A percentile compares a stretch with the other conserved stretches of the same genome.
Conservation (phyloP, 2,888 invertebrate species). For the Protonemura montana region DNA sequence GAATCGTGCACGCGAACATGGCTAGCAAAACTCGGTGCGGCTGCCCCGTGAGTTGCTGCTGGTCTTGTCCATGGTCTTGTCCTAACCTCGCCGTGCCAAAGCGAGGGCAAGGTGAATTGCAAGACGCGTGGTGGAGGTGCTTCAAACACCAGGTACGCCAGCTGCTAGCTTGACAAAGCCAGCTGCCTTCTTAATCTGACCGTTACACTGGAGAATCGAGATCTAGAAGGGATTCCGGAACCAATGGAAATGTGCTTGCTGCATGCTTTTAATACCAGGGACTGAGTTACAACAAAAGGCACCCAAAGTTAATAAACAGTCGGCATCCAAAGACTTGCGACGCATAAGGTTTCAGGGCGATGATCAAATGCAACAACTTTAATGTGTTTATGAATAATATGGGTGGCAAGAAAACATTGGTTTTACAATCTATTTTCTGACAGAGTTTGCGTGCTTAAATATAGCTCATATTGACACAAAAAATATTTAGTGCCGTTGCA, state of each 20-base stretch:
- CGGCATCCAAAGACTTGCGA: not conserved
- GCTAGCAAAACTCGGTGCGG: not conserved
- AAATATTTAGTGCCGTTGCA: not conserved
- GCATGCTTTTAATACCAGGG: not conserved
- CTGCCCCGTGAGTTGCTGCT: not conserved
- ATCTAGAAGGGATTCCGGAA: not conserved
- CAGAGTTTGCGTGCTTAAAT: not conserved
- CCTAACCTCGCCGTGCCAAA: not conserved
- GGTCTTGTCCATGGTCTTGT: not conserved
- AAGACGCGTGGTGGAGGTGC: not conserved
- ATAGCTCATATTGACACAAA: not conserved
- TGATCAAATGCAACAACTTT: no score
- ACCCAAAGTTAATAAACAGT: not conserved
- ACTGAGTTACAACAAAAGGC: not conserved
- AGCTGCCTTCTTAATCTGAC: not conserved
- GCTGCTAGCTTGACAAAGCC: not conserved
- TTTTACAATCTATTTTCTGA: not conserved
- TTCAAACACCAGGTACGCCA: not conserved
- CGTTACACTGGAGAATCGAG: not conserved
- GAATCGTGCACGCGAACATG: not conserved
- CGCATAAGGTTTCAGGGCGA: not conserved
- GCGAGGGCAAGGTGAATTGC: not conserved
- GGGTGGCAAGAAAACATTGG: not conserved
- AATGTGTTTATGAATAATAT: not conserved
- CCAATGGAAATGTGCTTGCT: not conserved